phyloP scores from a whole-genome alignment of 2,797 vertebrate species.

The Microhierax caerulescens region DNA sequence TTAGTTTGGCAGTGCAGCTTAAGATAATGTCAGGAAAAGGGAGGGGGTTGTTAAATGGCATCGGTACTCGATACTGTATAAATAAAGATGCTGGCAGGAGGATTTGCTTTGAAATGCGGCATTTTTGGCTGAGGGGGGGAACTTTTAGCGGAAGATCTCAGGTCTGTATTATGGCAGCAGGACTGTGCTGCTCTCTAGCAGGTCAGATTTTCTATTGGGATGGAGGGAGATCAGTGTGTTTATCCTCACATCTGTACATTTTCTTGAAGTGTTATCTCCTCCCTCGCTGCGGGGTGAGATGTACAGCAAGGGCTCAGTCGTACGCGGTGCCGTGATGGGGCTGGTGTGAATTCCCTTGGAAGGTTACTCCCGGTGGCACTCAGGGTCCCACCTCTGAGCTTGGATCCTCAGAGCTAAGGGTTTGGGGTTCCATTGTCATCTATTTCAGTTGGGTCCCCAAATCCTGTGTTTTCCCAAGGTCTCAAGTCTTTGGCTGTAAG shows the following conservation, averaged over 20 bases:
- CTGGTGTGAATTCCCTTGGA: not conserved
- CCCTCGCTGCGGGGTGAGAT: rapidly evolving
- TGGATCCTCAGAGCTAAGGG: not conserved
- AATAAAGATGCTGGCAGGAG: not conserved
- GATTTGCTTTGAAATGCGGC: not conserved
- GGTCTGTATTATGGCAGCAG: not conserved
- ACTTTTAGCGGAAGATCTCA: not conserved
- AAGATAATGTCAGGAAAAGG: not conserved
- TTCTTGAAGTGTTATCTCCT: not conserved
- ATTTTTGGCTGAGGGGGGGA: not conserved
- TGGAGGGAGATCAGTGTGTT: not conserved
- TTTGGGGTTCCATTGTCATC: not conserved
- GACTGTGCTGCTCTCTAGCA: not conserved
- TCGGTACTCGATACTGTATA: rapidly evolving
- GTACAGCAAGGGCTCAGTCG: rapidly evolving
- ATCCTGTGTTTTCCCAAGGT: not conserved
- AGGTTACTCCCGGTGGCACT: rapidly evolving
- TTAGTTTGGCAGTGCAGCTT: not conserved
- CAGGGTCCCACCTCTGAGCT: not conserved
- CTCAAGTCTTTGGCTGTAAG: not conserved
- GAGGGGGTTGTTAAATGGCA: not conserved
- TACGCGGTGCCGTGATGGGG: rapidly evolving
- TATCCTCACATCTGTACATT: not conserved
- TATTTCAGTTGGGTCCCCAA: not conserved
- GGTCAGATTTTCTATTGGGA: not conserved